Evolutionary conservation across 1,140 invertebrate species (phyloP).

Genomic region (Phymastichus coffea): DNA sequence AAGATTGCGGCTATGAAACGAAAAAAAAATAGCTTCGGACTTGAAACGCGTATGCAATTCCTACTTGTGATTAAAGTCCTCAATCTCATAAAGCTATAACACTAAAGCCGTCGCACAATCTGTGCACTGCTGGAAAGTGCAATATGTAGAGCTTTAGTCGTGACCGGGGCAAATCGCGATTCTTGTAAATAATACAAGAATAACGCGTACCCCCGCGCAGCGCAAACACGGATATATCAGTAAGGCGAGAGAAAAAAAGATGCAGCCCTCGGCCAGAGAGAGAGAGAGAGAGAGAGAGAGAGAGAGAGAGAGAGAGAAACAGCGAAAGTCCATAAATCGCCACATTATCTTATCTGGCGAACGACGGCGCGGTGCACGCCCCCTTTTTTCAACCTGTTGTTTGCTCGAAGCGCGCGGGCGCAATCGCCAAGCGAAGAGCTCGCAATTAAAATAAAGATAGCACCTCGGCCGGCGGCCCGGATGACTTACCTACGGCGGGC

Average conservation of each 20-base stretch:
- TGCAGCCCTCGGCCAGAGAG: background rate
- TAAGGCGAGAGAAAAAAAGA: background rate
- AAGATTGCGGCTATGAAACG: no score
- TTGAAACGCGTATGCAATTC: no score
- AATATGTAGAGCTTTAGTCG: no score
- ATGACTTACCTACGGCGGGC: constrained; percentile 10
- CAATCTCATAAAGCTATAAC: no score
- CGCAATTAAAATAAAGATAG: constrained; percentile 21
- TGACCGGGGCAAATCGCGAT: no score
- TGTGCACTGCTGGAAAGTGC: no score
- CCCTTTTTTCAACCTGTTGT: constrained; percentile 16
- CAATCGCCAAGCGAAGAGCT: background rate
- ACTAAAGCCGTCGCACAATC: no score
- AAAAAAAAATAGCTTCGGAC: no score
- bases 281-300: no score
- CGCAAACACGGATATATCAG: no score
- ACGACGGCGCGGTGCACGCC: background rate
- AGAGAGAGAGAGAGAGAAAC: no score
- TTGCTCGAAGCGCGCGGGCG: background rate
- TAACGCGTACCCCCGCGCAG: background rate
- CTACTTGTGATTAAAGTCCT: no score
- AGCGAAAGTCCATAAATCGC: constrained; percentile 3
- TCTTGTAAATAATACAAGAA: constrained; percentile 1
- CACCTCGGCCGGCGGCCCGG: background rate
- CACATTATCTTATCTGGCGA: constrained; percentile 18